These are phyloP conservation scores for Condylura cristata DNA, from an alignment of 2,113 vertebrate species.

Conservation along the genomic window DNA sequence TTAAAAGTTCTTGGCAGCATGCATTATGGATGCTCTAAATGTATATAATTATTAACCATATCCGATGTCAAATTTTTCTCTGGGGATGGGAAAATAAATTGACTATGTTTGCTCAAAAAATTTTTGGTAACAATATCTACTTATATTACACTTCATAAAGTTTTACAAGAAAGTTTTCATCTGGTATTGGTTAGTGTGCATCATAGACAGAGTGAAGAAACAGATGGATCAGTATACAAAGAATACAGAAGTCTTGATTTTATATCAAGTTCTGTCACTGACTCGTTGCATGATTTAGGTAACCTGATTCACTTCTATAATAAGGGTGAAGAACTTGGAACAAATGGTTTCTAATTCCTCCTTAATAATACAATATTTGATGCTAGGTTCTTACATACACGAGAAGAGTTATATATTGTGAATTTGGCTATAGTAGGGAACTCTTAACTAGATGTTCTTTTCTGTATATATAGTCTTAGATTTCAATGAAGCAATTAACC, in stretches of 20 bases:
- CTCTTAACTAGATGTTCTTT: not conserved
- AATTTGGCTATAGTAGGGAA: not conserved
- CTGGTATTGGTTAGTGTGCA: not conserved
- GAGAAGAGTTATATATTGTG: not conserved
- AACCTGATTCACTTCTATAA: conserved; percentile 23
- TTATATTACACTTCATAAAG: not conserved
- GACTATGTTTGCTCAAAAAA: not conserved
- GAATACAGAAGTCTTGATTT: not conserved
- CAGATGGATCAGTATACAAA: not conserved
- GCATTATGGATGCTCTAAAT: too few species aligned
- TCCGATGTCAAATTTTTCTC: too few species aligned
- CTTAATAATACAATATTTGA: not conserved
- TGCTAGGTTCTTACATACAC: not conserved
- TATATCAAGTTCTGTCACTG: not conserved
- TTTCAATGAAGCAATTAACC: not conserved
- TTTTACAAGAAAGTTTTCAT: not conserved
- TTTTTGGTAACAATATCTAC: not conserved
- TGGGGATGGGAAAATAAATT: too few species aligned
- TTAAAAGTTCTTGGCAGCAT: not conserved
- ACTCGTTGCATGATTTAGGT: not conserved
- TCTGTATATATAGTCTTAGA: conserved; percentile 16
- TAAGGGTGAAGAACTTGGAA: not conserved
- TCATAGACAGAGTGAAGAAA: not conserved
- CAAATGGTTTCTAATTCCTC: not conserved
- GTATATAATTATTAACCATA: too few species aligned